These are phyloP conservation scores for Scaptomyza graminum DNA, from an alignment of 1,140 invertebrate genomes.

Conservation along the genomic window DNA sequence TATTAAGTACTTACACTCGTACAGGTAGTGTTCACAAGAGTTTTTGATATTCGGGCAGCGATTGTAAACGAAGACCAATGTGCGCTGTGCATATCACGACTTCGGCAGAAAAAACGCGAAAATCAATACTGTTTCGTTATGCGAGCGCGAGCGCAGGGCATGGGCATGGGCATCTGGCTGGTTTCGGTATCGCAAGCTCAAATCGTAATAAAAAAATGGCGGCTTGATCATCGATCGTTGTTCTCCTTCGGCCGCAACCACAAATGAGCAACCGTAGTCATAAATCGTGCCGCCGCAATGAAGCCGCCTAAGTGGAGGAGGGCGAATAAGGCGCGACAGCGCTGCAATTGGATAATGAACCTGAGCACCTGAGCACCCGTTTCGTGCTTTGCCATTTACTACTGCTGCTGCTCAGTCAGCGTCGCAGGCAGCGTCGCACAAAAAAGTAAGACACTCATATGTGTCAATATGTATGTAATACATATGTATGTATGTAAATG, in stretches of 20 bases:
- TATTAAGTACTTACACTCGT: no score
- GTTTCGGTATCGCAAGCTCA: constrained; percentile 67
- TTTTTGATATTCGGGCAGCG: constrained; percentile 14
- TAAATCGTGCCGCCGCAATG: constrained; percentile 78
- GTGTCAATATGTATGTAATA: background rate
- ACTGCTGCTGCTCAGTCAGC: no score
- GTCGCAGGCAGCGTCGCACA: constrained; percentile 1
- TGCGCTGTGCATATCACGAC: constrained; percentile 54
- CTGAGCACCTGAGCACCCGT: constrained; percentile 62
- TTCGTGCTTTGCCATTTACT: constrained; percentile 61
- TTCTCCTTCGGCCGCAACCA: constrained; percentile 37
- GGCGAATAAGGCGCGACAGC: constrained; percentile 57
- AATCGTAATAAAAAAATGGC: constrained; percentile 75
- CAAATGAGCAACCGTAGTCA: constrained; percentile 69
- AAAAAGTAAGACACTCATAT: constrained; percentile 17
- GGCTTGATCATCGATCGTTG: constrained; percentile 73
- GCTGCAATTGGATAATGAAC: constrained; percentile 80
- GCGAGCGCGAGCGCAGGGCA: constrained; percentile 57
- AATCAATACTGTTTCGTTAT: constrained; percentile 76
- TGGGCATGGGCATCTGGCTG: constrained; percentile 76
- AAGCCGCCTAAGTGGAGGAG: constrained; percentile 72
- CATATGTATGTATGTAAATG: no score
- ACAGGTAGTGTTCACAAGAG: no score
- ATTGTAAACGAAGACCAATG: constrained; percentile 47
- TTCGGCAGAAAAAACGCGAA: constrained; percentile 65